These are phyloP conservation scores for Ophiodon elongatus DNA, from an alignment of 2,113 vertebrate species.

Conservation along the genomic window DNA sequence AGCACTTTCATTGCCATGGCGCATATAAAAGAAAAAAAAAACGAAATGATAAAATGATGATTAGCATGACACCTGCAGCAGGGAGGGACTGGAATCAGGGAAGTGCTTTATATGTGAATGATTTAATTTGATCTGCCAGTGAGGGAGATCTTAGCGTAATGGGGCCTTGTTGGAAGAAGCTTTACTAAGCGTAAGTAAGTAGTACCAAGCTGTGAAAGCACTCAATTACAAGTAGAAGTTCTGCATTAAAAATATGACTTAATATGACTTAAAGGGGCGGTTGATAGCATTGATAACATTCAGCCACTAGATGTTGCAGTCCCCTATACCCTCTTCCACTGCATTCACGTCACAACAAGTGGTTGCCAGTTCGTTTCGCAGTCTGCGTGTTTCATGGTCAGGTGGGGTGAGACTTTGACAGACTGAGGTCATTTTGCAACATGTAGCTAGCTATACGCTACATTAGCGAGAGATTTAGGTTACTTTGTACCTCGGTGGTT, in stretches of 20 bases:
- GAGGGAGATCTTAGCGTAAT: not conserved
- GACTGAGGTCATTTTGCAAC: not conserved
- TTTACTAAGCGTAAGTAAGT: not conserved
- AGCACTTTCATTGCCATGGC: not conserved
- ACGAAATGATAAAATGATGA: slow-evolving; percentile 49
- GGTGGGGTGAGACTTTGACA: not conserved
- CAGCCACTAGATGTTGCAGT: not conserved
- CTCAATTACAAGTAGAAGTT: not conserved
- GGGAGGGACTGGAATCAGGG: slow-evolving; percentile 14
- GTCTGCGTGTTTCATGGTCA: not conserved
- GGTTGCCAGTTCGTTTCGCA: not conserved
- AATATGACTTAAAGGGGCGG: not conserved
- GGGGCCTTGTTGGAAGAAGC: not conserved
- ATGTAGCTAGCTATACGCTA: not conserved
- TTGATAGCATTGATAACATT: not conserved
- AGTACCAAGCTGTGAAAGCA: not conserved
- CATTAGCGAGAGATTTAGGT: not conserved
- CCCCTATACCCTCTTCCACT: too few relatives aligned
- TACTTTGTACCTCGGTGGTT: not conserved
- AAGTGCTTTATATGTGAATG: not conserved
- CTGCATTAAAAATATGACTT: not conserved
- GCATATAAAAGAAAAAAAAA: slow-evolving; percentile 19
- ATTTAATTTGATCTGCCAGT: not conserved
- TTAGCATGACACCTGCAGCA: slow-evolving; percentile 39
- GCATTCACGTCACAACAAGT: not conserved